Evolutionary conservation across 2,797 vertebrate genomes (phyloP).

Genomic region (Cuniculus paca): DNA sequence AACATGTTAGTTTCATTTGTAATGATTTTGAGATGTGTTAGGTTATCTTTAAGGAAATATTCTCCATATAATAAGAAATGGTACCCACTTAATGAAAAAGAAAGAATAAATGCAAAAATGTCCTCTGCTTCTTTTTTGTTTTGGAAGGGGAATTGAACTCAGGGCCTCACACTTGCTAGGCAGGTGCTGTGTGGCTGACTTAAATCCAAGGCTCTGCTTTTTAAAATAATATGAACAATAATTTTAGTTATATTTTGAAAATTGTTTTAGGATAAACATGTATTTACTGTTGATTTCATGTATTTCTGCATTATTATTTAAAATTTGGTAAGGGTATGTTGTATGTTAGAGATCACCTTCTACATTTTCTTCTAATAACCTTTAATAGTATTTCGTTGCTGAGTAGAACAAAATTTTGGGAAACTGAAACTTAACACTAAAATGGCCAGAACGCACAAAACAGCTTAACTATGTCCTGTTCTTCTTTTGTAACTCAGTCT

Average conservation of each 20-base stretch:
- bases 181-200: not conserved
- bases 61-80: not conserved
- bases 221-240: not conserved
- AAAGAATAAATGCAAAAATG: not conserved
- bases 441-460: too few species aligned
- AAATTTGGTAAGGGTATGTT: not conserved
- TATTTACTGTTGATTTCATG: not conserved
- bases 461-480: not conserved
- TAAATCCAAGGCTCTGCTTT: not conserved
- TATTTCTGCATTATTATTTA: not conserved
- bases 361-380: not conserved
- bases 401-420: not conserved
- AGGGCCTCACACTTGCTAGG: not conserved
- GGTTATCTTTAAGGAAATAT: not conserved
- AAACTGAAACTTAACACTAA: not conserved
- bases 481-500: too few species aligned
- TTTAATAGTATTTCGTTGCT: not conserved
- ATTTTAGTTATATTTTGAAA: constrained; percentile 1
- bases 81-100: not conserved
- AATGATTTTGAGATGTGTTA: not conserved
- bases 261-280: not conserved
- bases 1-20: not conserved
- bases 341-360: not conserved
- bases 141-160: not conserved
- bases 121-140: not conserved